phyloP scores from a whole-genome alignment of 1,140 invertebrate genomes.

The Ceratina australensis region DNA sequence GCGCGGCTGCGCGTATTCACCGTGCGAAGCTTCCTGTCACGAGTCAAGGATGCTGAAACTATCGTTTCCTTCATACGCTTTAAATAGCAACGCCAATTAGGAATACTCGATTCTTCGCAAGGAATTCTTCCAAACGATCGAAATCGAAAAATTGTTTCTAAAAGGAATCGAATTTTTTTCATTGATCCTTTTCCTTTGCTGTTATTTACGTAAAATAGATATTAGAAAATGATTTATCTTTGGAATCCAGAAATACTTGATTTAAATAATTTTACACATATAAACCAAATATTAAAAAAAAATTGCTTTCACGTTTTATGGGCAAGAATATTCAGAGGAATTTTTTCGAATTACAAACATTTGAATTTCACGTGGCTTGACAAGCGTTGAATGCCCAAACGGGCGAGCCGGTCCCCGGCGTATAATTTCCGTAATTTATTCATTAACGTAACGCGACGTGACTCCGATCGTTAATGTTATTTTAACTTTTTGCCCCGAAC shows the following conservation, averaged over 20 bases:
- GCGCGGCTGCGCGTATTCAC: neutral
- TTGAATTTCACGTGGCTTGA: neutral
- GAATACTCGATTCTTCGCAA: no score
- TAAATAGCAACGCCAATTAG: no score
- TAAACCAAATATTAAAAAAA: no score
- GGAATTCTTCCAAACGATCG: no score
- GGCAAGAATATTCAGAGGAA: neutral
- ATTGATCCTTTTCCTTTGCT: no score
- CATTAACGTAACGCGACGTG: conserved; percentile 54
- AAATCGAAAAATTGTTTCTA: no score
- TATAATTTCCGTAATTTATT: conserved; percentile 29
- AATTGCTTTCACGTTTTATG: neutral
- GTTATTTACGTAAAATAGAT: no score
- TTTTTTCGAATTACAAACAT: neutral
- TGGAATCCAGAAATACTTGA: no score
- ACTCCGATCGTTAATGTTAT: conserved; percentile 42
- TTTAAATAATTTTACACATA: no score
- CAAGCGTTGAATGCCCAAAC: neutral
- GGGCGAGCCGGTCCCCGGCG: neutral
- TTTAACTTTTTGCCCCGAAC: neutral
- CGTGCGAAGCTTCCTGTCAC: conserved; percentile 22
- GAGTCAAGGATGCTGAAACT: conserved; percentile 57
- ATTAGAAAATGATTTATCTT: no score
- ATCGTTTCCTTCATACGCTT: no score
- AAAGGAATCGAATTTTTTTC: no score